Evolutionary conservation across 2,888 invertebrate genomes (phyloP).

Genomic region (Sepioteuthis lessoniana): DNA sequence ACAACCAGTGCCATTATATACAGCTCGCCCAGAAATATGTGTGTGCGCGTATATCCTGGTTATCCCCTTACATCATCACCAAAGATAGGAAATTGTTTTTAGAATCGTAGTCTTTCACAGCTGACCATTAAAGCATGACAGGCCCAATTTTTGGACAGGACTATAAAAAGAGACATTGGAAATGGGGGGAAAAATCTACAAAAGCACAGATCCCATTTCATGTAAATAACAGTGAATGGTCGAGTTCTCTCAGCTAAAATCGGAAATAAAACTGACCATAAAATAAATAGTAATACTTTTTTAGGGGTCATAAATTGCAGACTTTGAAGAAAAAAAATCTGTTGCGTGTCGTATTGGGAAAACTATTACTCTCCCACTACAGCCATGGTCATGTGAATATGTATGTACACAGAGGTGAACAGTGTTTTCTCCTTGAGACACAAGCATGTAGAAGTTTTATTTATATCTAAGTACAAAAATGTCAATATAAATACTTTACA

Average conservation of each 20-base stretch:
- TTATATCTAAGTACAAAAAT: neutral
- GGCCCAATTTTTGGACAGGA: constrained; percentile 14
- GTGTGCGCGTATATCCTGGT: neutral
- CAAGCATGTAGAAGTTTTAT: neutral
- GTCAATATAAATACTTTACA: too few relatives aligned
- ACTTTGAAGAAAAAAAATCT: neutral
- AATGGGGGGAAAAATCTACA: neutral
- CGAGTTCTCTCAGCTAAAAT: neutral
- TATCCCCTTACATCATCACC: constrained; percentile 12
- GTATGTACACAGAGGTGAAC: neutral
- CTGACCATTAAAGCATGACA: constrained; percentile 33
- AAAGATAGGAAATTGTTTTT: constrained; percentile 33
- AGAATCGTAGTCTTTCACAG: neutral
- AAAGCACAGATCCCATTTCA: neutral
- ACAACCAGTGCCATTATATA: neutral
- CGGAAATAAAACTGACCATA: neutral
- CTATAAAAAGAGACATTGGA: neutral
- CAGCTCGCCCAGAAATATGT: neutral
- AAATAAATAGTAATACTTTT: neutral
- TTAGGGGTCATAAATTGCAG: neutral
- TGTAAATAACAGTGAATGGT: neutral
- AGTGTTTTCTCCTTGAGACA: neutral
- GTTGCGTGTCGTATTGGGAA: too few relatives aligned
- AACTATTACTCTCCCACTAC: neutral
- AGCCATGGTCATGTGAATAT: neutral